Percentiles rank a stretch among this genome's conserved stretches.
phyloP scores from a whole-genome alignment of 2,797 vertebrate species.

The Enteromius fasciolatus region DNA sequence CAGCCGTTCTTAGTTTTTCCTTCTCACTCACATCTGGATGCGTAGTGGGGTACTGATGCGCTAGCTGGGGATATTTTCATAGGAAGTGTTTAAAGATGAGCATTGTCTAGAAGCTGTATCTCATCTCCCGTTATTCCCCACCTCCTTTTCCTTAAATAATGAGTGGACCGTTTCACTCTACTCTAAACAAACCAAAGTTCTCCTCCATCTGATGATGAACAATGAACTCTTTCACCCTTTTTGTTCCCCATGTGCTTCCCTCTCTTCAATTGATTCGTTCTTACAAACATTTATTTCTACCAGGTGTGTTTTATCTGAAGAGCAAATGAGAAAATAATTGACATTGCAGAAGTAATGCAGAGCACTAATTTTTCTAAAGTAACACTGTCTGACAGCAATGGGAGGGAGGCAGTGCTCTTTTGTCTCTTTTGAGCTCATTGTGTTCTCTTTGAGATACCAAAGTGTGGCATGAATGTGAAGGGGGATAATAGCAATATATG shows the following conservation, averaged over 20 bases:
- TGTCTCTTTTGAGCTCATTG: slow-evolving; percentile 9
- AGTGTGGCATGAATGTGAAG: background rate
- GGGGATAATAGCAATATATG: background rate
- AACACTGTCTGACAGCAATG: background rate
- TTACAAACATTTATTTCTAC: background rate
- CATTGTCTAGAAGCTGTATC: slow-evolving; percentile 32
- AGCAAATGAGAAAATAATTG: slow-evolving; percentile 20
- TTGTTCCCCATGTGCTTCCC: slow-evolving; percentile 7
- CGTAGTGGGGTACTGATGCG: slow-evolving; percentile 25
- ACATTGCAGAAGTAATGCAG: background rate
- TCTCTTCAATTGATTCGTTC: slow-evolving; percentile 5
- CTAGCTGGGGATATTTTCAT: slow-evolving; percentile 48
- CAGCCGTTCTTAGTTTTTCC: slow-evolving; percentile 1
- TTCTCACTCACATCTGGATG: slow-evolving; percentile 40
- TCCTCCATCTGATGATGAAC: slow-evolving; percentile 33
- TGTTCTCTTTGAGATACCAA: slow-evolving; percentile 8
- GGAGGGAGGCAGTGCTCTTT: background rate
- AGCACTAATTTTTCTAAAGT: background rate
- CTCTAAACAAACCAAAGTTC: slow-evolving; percentile 42
- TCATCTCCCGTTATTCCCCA: slow-evolving; percentile 26
- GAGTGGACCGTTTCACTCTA: slow-evolving; percentile 42
- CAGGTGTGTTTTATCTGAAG: slow-evolving; percentile 9
- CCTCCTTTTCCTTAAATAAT: slow-evolving; percentile 9
- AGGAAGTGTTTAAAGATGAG: slow-evolving; percentile 42
- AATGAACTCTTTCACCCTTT: slow-evolving; percentile 39